Conservation (phyloP, 2,797 vertebrate genomes). For the Arctocebus calabarensis region DNA sequence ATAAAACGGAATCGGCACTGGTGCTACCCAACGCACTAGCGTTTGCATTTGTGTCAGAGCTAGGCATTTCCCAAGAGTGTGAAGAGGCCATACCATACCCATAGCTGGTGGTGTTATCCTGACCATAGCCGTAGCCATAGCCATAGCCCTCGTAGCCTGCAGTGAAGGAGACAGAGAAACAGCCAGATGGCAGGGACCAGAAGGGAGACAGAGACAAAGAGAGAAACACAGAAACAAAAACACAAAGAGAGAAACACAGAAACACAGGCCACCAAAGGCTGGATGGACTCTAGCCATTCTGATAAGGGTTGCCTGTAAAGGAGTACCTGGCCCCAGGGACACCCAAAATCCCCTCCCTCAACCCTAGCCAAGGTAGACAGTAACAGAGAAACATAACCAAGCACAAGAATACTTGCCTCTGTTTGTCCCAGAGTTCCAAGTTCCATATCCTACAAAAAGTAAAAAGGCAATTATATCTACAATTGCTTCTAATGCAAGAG, state of each 20-base stretch:
- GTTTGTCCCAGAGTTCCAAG: slow-evolving; percentile 87
- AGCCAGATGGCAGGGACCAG: not conserved
- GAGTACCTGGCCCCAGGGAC: not conserved
- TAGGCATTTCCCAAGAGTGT: slow-evolving; percentile 86
- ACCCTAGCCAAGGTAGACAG: not conserved
- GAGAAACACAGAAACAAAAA: slow-evolving; percentile 25
- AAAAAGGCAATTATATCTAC: slow-evolving; percentile 23
- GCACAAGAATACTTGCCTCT: slow-evolving; percentile 84
- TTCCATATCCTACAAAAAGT: slow-evolving; percentile 86
- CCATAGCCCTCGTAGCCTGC: slow-evolving; percentile 92
- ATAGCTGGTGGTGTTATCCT: slow-evolving; percentile 90
- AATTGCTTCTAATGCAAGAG: not conserved
- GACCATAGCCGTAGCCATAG: slow-evolving; percentile 91
- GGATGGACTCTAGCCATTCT: not conserved
- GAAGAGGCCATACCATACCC: slow-evolving; percentile 88
- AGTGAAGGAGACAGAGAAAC: slow-evolving; percentile 53
- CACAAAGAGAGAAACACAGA: not conserved
- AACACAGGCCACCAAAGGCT: not conserved
- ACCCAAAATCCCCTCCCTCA: not conserved
- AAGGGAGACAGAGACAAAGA: not conserved
- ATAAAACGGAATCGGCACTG: slow-evolving; percentile 92
- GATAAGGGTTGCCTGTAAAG: not conserved
- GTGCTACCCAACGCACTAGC: slow-evolving; percentile 88
- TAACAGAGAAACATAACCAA: not conserved
- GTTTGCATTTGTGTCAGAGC: slow-evolving; percentile 85